Percentiles rank a stretch among this genome's conserved stretches.
Evolutionary conservation across 2,797 vertebrate species (phyloP).

Genomic region (Stomatorhinus walkeri): DNA sequence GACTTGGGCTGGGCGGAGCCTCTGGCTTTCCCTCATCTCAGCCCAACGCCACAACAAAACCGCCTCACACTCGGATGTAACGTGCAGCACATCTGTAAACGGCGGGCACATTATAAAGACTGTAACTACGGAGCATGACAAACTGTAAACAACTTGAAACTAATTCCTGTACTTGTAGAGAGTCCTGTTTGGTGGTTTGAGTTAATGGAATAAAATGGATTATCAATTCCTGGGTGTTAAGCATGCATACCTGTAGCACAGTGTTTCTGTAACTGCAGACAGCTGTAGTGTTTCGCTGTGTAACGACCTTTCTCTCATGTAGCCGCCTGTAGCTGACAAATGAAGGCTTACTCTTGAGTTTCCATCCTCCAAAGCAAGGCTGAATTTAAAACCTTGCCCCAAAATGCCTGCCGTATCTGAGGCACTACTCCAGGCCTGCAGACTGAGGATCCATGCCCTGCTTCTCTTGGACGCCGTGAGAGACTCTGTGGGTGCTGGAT

Average conservation of each 20-base stretch:
- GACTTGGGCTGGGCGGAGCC: background rate
- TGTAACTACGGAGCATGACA: conserved; percentile 43
- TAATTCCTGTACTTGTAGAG: conserved; percentile 39
- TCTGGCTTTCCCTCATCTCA: background rate
- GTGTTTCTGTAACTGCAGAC: background rate
- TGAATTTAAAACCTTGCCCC: background rate
- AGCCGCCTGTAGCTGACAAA: background rate
- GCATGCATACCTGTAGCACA: background rate
- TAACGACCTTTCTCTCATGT: background rate
- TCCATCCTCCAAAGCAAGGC: background rate
- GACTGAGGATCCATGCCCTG: background rate
- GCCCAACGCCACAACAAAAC: background rate
- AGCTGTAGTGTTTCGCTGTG: background rate
- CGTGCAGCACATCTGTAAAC: conserved; percentile 36
- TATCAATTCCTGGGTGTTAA: background rate
- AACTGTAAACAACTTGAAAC: conserved; percentile 30
- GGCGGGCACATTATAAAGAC: conserved; percentile 17
- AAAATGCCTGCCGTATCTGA: background rate
- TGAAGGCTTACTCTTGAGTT: background rate
- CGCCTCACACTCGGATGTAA: conserved; percentile 20
- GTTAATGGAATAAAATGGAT: conserved; percentile 26
- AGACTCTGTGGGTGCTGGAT: background rate
- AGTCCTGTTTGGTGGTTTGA: conserved; percentile 19
- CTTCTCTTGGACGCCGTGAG: background rate
- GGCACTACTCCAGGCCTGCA: background rate